Evolutionary conservation across 2,797 vertebrate genomes (phyloP).

Genomic region (Tinamus major): DNA sequence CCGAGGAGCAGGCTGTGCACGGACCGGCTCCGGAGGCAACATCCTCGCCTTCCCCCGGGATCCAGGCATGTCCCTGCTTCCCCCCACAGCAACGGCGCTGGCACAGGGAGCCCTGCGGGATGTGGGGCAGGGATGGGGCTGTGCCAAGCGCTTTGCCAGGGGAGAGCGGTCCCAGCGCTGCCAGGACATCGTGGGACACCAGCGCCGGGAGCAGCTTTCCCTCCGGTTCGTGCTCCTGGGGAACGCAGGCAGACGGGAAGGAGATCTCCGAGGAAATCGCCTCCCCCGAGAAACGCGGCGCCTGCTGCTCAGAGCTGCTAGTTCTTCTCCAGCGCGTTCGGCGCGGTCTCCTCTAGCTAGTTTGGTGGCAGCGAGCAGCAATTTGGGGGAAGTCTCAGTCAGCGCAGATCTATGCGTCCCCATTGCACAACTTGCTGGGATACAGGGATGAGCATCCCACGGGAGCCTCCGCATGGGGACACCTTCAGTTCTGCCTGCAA

Average conservation of each 20-base stretch:
- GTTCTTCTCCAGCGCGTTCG: rapidly evolving
- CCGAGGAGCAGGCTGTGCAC: too few species aligned
- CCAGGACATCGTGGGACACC: neutral
- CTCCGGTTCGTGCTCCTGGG: neutral
- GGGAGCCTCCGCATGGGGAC: neutral
- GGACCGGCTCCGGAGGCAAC: neutral
- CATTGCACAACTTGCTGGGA: rapidly evolving
- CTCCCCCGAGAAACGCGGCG: rapidly evolving
- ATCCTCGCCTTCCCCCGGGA: too few species aligned
- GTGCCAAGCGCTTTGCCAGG: neutral
- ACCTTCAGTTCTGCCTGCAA: neutral
- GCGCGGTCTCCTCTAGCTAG: neutral
- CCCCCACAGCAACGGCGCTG: too few species aligned
- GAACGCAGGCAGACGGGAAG: neutral
- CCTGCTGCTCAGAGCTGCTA: neutral
- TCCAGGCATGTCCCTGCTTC: too few species aligned
- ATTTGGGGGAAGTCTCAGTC: rapidly evolving
- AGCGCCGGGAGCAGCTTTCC: neutral
- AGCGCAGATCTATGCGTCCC: neutral
- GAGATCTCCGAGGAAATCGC: rapidly evolving
- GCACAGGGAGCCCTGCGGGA: neutral
- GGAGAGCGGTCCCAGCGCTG: neutral
- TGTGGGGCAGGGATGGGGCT: neutral
- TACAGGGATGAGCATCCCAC: rapidly evolving
- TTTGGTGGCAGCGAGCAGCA: neutral